A percentile compares a stretch with the other conserved stretches of the same genome.
Evolutionary conservation across 2,797 vertebrate genomes (phyloP).

Genomic region (Sebastes elongatus): DNA sequence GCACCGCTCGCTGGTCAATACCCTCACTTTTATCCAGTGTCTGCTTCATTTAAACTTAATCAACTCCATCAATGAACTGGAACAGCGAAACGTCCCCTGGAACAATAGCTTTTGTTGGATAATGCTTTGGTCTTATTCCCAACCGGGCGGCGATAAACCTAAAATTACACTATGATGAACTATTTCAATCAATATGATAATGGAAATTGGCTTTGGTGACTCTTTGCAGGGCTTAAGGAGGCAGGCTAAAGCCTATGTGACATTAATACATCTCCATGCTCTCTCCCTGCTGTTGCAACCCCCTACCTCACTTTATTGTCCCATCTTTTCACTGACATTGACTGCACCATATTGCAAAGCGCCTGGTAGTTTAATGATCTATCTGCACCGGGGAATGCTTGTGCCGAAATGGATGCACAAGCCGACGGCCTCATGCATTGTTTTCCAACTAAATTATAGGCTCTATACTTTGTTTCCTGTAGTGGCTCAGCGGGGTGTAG

Average conservation of each 20-base stretch:
- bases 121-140: conserved; percentile 93
- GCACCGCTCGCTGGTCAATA: conserved; percentile 94
- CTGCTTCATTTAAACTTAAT: conserved; percentile 99
- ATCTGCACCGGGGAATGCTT: conserved; percentile 88
- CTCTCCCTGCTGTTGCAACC: conserved; percentile 74
- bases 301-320: conserved; percentile 78
- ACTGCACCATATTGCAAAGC: conserved; percentile 85
- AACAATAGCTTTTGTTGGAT: conserved; percentile 98
- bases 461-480: conserved; percentile 86
- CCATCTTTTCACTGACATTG: conserved; percentile 84
- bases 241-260: conserved; percentile 82
- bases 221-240: conserved; percentile 84
- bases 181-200: conserved; percentile 99
- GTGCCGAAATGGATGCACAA: conserved; percentile 87
- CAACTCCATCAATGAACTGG: conserved; percentile 99
- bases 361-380: conserved; percentile 88
- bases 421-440: conserved; percentile 76
- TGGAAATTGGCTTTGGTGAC: conserved; percentile 90
- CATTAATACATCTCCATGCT: conserved; percentile 80
- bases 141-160: conserved; percentile 91
- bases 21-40: conserved; percentile 98
- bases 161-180: conserved; percentile 96
- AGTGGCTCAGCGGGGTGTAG: conserved; percentile 89
- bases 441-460: conserved; percentile 89
- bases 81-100: conserved; percentile 94